Percentiles rank a stretch among this genome's conserved stretches.
phyloP scores from a whole-genome alignment of 2,113 vertebrate genomes.

The Rhinopithecus roxellana region DNA sequence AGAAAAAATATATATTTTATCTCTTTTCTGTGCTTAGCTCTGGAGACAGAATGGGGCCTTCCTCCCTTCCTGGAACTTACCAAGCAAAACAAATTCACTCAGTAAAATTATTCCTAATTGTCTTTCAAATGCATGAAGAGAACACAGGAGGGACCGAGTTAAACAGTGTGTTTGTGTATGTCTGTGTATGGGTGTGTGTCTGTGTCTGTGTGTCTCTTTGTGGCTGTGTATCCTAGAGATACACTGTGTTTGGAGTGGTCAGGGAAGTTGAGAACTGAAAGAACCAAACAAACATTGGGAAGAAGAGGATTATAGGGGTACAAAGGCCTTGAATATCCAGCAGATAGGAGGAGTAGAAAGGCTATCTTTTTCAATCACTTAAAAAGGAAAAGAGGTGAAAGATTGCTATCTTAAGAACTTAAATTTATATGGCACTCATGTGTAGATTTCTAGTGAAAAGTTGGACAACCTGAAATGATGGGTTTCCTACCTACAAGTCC shows the following conservation, averaged over 20 bases:
- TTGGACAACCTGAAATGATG: background rate
- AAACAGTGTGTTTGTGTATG: background rate
- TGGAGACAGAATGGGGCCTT: background rate
- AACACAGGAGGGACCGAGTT: background rate
- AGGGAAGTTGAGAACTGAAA: background rate
- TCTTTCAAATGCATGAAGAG: background rate
- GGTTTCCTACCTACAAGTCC: background rate
- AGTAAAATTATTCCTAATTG: background rate
- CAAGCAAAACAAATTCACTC: conserved; percentile 7
- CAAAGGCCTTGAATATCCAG: background rate
- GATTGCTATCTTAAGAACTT: background rate
- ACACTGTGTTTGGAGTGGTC: background rate
- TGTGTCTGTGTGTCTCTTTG: background rate
- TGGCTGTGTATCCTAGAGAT: background rate
- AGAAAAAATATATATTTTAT: background rate
- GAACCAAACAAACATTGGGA: background rate
- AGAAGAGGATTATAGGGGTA: background rate
- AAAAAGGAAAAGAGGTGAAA: background rate
- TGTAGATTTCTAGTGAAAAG: background rate
- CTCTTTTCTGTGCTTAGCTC: background rate
- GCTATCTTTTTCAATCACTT: background rate
- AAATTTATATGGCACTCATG: background rate
- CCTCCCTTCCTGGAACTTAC: background rate
- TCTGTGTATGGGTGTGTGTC: background rate
- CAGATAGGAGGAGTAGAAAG: background rate